phyloP scores from a whole-genome alignment of 2,113 vertebrate genomes.

The Puffinus mauretanicus region DNA sequence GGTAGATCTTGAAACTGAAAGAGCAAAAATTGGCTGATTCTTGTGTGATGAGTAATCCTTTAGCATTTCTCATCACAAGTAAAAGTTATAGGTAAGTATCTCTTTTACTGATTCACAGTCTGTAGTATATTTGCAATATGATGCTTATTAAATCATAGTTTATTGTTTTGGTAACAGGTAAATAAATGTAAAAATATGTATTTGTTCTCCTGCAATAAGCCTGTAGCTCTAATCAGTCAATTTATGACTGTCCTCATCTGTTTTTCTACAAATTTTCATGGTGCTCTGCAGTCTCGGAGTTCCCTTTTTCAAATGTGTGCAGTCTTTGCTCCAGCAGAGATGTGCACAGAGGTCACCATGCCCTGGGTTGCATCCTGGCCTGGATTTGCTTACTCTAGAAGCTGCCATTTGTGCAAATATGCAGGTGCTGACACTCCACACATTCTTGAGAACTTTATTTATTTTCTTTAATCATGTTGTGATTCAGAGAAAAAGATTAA shows the following conservation, averaged over 20 bases:
- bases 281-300: background rate
- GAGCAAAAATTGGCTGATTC: background rate
- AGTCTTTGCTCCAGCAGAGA: background rate
- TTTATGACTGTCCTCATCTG: background rate
- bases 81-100: background rate
- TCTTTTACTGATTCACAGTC: background rate
- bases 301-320: background rate
- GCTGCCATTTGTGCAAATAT: background rate
- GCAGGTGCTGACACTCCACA: background rate
- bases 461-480: background rate
- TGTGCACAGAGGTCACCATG: background rate
- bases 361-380: background rate
- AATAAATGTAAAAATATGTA: background rate
- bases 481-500: background rate
- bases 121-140: background rate
- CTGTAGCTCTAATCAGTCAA: background rate
- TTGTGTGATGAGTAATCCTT: background rate
- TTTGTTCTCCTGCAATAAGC: background rate
- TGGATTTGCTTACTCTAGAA: background rate
- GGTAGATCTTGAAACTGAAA: background rate
- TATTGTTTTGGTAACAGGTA: background rate
- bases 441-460: background rate
- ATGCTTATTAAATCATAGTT: background rate
- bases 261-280: background rate
- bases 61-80: background rate